These are phyloP conservation scores for Hetaerina americana DNA, from an alignment of 1,140 invertebrate species.

Conservation along the genomic window DNA sequence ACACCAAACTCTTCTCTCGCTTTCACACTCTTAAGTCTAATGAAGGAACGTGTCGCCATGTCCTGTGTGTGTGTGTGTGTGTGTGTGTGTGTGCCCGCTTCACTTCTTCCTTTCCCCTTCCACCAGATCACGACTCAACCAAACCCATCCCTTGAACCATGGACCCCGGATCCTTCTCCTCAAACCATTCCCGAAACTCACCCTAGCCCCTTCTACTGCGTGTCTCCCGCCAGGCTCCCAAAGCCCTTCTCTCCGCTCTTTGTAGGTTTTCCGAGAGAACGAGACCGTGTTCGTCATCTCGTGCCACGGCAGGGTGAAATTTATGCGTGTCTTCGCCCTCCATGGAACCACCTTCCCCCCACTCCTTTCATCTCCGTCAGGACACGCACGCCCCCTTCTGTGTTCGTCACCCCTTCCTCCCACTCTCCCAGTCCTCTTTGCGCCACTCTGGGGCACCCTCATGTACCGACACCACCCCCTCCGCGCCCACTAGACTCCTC, in stretches of 20 bases:
- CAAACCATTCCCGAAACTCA: no score
- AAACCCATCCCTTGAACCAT: no score
- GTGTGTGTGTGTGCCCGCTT: no score
- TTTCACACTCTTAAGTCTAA: not conserved
- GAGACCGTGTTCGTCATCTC: not conserved
- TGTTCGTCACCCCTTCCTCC: not conserved
- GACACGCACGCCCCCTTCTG: not conserved
- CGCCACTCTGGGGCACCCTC: not conserved
- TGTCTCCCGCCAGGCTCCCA: not conserved
- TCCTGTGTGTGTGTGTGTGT: no score
- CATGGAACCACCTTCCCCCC: no score
- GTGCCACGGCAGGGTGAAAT: not conserved
- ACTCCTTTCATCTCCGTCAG: no score
- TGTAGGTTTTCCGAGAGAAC: not conserved
- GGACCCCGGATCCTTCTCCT: no score
- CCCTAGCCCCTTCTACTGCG: no score
- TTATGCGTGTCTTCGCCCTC: not conserved
- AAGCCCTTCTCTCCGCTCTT: not conserved
- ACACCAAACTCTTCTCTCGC: not conserved
- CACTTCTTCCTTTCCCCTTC: no score
- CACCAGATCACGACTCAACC: no score
- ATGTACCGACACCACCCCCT: not conserved
- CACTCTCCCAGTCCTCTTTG: not conserved
- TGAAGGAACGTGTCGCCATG: no score
- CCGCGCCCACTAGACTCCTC: not conserved